phyloP scores from a whole-genome alignment of 1,140 invertebrate species.

The Anastrepha obliqua region DNA sequence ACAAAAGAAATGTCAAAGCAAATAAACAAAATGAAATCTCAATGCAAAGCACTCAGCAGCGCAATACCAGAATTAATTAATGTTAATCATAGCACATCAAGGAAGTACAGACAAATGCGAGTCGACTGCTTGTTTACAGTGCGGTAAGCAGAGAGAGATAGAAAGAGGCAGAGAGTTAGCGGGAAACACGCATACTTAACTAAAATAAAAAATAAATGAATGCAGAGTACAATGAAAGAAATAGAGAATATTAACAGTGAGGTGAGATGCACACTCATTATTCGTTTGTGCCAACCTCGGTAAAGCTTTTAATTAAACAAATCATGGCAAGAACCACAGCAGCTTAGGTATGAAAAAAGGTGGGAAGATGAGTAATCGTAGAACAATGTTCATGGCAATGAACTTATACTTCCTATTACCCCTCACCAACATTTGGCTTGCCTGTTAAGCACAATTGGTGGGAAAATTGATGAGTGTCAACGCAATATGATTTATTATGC shows the following conservation, averaged over 20 bases:
- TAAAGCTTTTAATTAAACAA: conserved; percentile 30
- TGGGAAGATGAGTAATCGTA: background rate
- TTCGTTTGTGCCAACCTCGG: conserved; percentile 2
- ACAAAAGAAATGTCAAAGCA: conserved; percentile 14
- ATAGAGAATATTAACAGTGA: too few relatives aligned
- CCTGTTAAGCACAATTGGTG: background rate
- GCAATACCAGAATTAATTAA: conserved; percentile 33
- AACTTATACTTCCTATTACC: background rate
- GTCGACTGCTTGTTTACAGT: background rate
- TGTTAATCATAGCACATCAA: conserved; percentile 22
- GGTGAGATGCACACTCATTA: background rate
- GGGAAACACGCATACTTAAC: background rate
- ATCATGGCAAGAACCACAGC: background rate
- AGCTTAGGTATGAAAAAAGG: background rate
- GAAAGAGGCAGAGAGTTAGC: background rate
- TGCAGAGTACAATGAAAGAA: background rate
- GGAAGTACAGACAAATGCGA: background rate
- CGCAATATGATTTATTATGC: background rate
- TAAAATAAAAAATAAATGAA: background rate
- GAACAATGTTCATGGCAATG: conserved; percentile 17
- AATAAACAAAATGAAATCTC: conserved; percentile 6
- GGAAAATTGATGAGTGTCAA: background rate
- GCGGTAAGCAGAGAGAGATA: background rate
- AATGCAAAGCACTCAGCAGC: background rate
- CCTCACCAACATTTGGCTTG: background rate